phyloP scores from a whole-genome alignment of 2,113 vertebrate species.

The Heterotilapia buettikoferi region DNA sequence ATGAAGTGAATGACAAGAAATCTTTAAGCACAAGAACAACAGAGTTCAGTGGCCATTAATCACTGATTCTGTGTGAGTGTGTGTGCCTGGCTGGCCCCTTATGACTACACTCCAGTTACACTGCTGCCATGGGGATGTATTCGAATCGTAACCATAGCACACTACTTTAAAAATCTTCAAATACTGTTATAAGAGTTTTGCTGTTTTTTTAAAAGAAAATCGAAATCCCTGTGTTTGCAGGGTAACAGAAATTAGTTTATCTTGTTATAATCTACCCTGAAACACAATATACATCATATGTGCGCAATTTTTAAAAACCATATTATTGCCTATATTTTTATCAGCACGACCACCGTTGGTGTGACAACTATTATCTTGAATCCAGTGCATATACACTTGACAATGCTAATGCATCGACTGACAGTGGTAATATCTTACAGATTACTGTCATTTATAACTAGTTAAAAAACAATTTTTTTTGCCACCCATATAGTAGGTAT shows the following conservation, averaged over 20 bases:
- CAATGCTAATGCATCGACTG: background rate
- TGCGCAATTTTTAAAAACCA: background rate
- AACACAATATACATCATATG: background rate
- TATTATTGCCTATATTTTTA: background rate
- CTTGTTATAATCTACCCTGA: background rate
- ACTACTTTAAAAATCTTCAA: background rate
- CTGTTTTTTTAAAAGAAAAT: background rate
- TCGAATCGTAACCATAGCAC: background rate
- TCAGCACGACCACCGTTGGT: background rate
- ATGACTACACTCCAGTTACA: conserved; percentile 25
- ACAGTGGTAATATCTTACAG: background rate
- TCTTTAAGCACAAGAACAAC: conserved; percentile 60
- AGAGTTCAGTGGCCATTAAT: conserved; percentile 58
- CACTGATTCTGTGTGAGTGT: conserved; percentile 38
- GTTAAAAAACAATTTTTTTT: background rate
- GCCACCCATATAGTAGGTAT: background rate
- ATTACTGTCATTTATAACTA: background rate
- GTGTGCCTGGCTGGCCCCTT: conserved; percentile 6
- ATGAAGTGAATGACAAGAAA: conserved; percentile 67
- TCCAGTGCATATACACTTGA: background rate
- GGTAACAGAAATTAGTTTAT: background rate
- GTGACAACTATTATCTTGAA: no score
- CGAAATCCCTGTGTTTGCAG: background rate
- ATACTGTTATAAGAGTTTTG: background rate
- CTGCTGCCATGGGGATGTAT: background rate